Evolutionary conservation across 2,113 vertebrate genomes (phyloP), one percentile per base, ranked within the genome.

Genomic region (Ictidomys tridecemlineatus): DNA sequence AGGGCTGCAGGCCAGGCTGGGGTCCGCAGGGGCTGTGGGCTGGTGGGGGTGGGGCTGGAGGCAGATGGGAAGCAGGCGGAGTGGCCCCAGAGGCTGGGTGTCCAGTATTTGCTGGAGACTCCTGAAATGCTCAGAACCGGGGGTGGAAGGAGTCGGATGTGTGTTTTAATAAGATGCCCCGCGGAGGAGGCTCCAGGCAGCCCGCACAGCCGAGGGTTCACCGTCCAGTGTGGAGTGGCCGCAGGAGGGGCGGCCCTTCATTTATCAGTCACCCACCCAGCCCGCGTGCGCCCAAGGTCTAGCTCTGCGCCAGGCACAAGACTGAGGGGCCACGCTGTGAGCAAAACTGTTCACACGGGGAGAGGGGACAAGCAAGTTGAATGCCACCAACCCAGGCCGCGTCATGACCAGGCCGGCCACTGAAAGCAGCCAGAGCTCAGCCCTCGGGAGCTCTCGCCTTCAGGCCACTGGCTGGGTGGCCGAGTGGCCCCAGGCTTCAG

Each of bases 171-270:
- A 42, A 92, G 56, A 56, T 69, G 45, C 51, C 12, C 5, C 0
- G 24, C 86, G 92, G 84, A 58, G 87, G 90, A 48, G 94, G 87
- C 39, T 24, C 72, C 26, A 37, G 94, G 45, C 32, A 26, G 85
- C 69, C 82, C 56, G 26, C 82, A 48, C 70, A 73, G 88, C 82
- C 76, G 42, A 28, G 22, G 89, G 95, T 90, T 93, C 85, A 45
- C 83, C 42, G 94, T 77, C 16, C 51, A 77, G 84, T 32, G 76
- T 88, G 88, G 26, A 28, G 16, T 32, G 65, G 58, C 70, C 84
- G 3, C n/a, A 61, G 93, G 83, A 42, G 63, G 42, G 85, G 11
- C 24, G 8, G n/a, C 77, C 67, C 12, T 48, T 65, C 37, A 5
- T 80, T 28, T 58, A 24, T 39, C 32, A 48, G 12, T 39, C 53